Evolutionary conservation across 1,140 invertebrate genomes (phyloP).

Genomic region (Chymomyza costata): DNA sequence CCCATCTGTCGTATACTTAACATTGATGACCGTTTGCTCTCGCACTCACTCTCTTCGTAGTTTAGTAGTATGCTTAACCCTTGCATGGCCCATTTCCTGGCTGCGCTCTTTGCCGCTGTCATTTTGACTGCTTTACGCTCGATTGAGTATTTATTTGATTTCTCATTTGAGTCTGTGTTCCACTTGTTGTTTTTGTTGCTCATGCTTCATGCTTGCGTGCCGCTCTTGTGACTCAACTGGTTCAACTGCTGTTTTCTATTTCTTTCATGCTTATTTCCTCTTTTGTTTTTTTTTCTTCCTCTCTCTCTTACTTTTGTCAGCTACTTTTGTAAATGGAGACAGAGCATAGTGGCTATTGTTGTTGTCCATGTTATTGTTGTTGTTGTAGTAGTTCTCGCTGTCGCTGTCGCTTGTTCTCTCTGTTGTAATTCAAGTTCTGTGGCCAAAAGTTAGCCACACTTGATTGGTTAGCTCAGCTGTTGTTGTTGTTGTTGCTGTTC

Average conservation of each 20-base stretch:
- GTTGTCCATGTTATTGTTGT: too few species aligned
- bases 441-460: slow-evolving; percentile 69
- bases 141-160: slow-evolving; percentile 72
- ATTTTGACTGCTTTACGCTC: slow-evolving; percentile 64
- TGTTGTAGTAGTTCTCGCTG: not conserved
- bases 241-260: not conserved
- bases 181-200: slow-evolving; percentile 21
- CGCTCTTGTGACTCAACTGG: too few species aligned
- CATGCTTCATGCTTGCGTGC: too few species aligned
- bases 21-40: slow-evolving; percentile 5
- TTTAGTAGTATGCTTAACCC: too few species aligned
- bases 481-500: slow-evolving; percentile 24
- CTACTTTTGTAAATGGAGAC: slow-evolving; percentile 36
- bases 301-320: slow-evolving; percentile 12
- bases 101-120: slow-evolving; percentile 37
- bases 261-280: not conserved
- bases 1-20: slow-evolving; percentile 47
- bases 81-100: slow-evolving; percentile 39
- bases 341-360: slow-evolving; percentile 12
- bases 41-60: slow-evolving; percentile 38
- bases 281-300: slow-evolving; percentile 5
- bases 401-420: slow-evolving; percentile 7
- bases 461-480: slow-evolving; percentile 50
- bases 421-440: slow-evolving; percentile 66
- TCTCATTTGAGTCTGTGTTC: slow-evolving; percentile 63